Percentiles rank a stretch among this genome's conserved stretches.
These are phyloP conservation scores for Drosophila lacicola DNA, from an alignment of 2,888 invertebrate species.

Conservation along the genomic window DNA sequence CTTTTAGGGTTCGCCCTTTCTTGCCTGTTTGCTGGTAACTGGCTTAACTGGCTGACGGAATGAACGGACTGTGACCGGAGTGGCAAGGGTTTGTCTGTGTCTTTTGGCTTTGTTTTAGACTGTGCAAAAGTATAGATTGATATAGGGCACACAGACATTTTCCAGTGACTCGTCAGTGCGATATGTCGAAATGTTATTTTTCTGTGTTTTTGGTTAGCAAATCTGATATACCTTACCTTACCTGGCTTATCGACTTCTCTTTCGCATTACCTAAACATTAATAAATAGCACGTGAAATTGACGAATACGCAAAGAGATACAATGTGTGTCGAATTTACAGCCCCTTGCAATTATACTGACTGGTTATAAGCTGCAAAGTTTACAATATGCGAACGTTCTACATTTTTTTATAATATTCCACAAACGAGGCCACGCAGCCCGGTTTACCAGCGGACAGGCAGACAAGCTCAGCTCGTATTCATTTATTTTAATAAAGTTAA, in stretches of 20 bases:
- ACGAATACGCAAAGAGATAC: neutral
- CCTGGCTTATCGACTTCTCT: slow-evolving; percentile 53
- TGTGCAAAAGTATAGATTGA: slow-evolving; percentile 13
- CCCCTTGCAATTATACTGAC: neutral
- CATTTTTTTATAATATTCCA: slow-evolving; percentile 9
- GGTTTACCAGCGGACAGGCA: neutral
- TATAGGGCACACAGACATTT: slow-evolving; percentile 17
- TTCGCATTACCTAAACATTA: slow-evolving; percentile 45
- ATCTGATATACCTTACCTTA: slow-evolving; percentile 50
- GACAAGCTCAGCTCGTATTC: slow-evolving; percentile 24
- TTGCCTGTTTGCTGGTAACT: slow-evolving; percentile 42
- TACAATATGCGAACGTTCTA: neutral
- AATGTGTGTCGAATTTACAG: neutral
- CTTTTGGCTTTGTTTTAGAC: slow-evolving; percentile 8
- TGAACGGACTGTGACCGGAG: slow-evolving; percentile 43
- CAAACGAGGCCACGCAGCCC: neutral
- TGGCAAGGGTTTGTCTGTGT: slow-evolving; percentile 34
- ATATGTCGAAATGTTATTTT: slow-evolving; percentile 9
- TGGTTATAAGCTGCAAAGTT: neutral
- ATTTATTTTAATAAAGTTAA: slow-evolving; percentile 70
- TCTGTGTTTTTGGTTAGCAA: slow-evolving; percentile 23
- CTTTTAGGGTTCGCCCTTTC: slow-evolving; percentile 54
- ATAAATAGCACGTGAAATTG: slow-evolving; percentile 56
- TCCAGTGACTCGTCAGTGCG: neutral
- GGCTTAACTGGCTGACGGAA: slow-evolving; percentile 56